A percentile compares a stretch with the other conserved stretches of the same genome.
Conservation (phyloP, 2,113 vertebrate species). For the Caloenas nicobarica region DNA sequence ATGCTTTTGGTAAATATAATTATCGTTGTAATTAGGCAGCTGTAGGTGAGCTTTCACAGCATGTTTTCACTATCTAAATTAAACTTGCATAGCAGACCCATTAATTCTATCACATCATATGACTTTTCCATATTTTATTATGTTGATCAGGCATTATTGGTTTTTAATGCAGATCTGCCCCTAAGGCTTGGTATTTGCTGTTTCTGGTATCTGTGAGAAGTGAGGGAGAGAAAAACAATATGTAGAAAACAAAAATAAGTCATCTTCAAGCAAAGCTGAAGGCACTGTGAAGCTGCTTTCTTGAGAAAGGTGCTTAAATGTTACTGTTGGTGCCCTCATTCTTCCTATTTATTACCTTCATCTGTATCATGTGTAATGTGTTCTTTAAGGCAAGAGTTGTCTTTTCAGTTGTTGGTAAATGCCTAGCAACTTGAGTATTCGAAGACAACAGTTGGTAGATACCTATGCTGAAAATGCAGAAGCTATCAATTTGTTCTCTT, state of each 20-base stretch:
- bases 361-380: fast-evolving
- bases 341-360: background rate
- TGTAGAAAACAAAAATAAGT: background rate
- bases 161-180: background rate
- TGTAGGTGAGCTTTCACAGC: background rate
- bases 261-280: background rate
- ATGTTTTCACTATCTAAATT: background rate
- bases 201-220: background rate
- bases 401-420: background rate
- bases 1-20: background rate
- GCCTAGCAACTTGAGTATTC: background rate
- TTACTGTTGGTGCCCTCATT: background rate
- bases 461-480: background rate
- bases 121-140: background rate
- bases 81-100: background rate
- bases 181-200: background rate
- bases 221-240: background rate
- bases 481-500: background rate
- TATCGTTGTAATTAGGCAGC: background rate
- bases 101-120: background rate
- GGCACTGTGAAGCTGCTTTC: background rate
- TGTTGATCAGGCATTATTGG: background rate
- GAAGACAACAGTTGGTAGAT: background rate
- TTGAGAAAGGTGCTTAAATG: background rate
- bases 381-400: background rate